phyloP scores from a whole-genome alignment of 2,888 invertebrate species.

The Ophioninae sp. region DNA sequence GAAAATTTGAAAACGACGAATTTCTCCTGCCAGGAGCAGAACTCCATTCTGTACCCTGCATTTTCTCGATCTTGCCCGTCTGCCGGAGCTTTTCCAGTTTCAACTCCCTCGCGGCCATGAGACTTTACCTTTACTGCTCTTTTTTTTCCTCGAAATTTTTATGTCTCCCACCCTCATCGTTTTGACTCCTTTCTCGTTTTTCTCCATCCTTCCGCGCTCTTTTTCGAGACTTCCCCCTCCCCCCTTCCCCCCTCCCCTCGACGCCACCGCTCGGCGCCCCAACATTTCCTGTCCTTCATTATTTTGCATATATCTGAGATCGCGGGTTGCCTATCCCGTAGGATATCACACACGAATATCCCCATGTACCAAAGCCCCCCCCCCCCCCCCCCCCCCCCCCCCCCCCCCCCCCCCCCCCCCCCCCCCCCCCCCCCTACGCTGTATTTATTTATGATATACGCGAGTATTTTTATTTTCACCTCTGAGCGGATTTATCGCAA shows the following conservation, averaged over 20 bases:
- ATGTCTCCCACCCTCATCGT: constrained; percentile 1
- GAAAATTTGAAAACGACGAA: constrained; percentile 21
- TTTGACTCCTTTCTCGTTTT: background rate
- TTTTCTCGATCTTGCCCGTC: constrained; percentile 32
- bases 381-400: no score
- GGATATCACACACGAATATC: background rate
- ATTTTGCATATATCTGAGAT: constrained; percentile 5
- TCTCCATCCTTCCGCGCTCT: background rate
- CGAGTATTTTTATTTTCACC: no score
- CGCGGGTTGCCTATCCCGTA: background rate
- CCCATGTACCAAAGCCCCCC: background rate
- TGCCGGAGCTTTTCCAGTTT: constrained; percentile 37
- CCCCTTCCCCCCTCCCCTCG: no score
- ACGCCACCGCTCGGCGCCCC: no score
- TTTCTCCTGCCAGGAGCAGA: constrained; percentile 15
- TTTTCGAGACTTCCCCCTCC: background rate
- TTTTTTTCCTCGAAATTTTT: constrained; percentile 15
- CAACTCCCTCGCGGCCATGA: constrained; percentile 30
- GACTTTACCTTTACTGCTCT: background rate
- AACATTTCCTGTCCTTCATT: no score
- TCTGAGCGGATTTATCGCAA: no score
- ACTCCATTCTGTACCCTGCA: constrained; percentile 26
- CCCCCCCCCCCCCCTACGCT: no score
- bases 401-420: no score
- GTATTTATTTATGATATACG: background rate